Evolutionary conservation across 2,113 vertebrate genomes (phyloP).

Genomic region (Dromaius novaehollandiae): DNA sequence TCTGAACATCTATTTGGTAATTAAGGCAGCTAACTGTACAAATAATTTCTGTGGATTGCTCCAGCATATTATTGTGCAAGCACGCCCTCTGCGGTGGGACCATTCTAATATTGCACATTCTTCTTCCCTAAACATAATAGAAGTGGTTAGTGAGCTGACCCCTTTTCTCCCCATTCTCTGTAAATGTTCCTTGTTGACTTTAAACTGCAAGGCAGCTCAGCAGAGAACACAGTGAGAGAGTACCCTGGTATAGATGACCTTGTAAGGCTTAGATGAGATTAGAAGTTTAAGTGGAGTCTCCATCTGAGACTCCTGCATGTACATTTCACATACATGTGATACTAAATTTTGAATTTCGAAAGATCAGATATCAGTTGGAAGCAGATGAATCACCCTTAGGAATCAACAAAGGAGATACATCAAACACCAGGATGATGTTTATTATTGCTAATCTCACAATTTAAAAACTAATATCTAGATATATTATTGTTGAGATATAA

Average conservation of each 20-base stretch:
- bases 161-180: neutral
- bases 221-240: neutral
- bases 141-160: neutral
- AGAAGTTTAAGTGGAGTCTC: neutral
- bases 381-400: neutral
- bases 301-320: neutral
- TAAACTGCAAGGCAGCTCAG: neutral
- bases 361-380: neutral
- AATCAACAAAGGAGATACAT: neutral
- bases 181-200: neutral
- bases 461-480: neutral
- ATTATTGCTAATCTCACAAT: neutral
- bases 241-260: neutral
- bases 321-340: neutral
- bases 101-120: neutral
- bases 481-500: neutral
- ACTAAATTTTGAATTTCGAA: neutral
- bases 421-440: neutral
- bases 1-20: too few species aligned
- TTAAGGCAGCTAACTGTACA: too few species aligned
- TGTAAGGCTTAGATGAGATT: neutral
- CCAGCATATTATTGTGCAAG: neutral
- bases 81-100: neutral
- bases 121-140: neutral
- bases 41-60: neutral